Base-by-base conservation (phyloP, 2,888 invertebrate genomes). In the Patella caerulea region DNA sequence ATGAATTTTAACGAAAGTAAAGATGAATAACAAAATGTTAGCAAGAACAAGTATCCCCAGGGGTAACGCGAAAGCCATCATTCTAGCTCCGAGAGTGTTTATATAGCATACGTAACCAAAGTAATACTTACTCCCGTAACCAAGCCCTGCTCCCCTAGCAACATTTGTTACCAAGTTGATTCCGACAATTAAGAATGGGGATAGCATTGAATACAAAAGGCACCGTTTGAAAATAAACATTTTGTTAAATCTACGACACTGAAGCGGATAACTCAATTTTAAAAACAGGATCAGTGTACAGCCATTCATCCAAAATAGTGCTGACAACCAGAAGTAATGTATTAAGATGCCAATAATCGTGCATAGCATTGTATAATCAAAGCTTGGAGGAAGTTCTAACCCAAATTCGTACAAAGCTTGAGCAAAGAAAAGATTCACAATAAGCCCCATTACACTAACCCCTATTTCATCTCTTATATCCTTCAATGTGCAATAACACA, bases 331-430 rank as follows among this genome's bases (percentile, higher is more conserved):
- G 19, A 73, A 73, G 73, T 52, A 73, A 73, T 73, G 73, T 7
- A 24, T 24, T 9, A 73, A 9, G 17, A 73, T 53, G 9, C 73
- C 73, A n/a, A 73, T 52, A 11, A 53, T 14, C 7, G 45, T 52
- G 55, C 73, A 73, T 7, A 19, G 24, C 55, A 34, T 12, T 5
- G 52, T 53, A 45, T 45, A 45, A 45, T 1, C 45, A 45, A 45
- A 45, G n/a, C 7, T 24, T 53, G 45, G 52, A 2, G 55, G 45
- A 7, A n/a, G 55, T 24, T 73, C 73, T 17, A 54, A 52, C 15
- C 73, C 73, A 54, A 73, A 73, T 73, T 73, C 73, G 53, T n/a
- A 73, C 53, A 73, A 53, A 14, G 53, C 14, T 53, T 73, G 73
- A n/a, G 73, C 73, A 53, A 55, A 19, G 17, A 73, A n/a, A 3